Base-by-base conservation (phyloP, 2,113 vertebrate genomes). In the Ammodytes dubius region DNA sequence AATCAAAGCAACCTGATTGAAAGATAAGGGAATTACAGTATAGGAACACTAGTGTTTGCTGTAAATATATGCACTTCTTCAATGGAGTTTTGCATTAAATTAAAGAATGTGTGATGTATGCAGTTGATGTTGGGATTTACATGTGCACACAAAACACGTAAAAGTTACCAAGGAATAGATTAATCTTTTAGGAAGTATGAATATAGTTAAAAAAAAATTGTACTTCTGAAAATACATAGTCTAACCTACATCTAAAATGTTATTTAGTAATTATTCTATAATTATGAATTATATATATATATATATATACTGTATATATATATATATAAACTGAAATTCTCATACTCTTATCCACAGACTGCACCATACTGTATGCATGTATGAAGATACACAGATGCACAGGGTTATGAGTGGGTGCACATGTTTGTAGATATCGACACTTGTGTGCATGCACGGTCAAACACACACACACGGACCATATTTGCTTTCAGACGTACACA, bases 401-500 rank as follows among this genome's bases (percentile, higher is more conserved):
- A 3, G 4, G 9, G 46, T 54, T 17, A 39, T 39, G 35, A 70
- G 12, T 10, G 50, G 35, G 50, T 15, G 9, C 46, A 59, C n/a
- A 37, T 42, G 68, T 74, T 75, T 17, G 53, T 46, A 54, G 56
- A 74, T 58, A 39, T 58, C 15, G 68, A 50, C 54, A 50, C 27
- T 47, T 45, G 63, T 46, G 17, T 15, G n/a, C 65, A 43, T 37
- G 39, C 74, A 60, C 46, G 45, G 47, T 40, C 14, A 84, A 37
- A 74, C 68, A 79, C n/a, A 77, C 35, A 57, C 67, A 76, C 69
- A 50, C 3, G 46, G 45, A 37, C 71, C 42, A 14, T 80, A 37
- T 81, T 84, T 81, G 42, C 70, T 74, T 79, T 70, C 46, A 71
- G 68, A 42, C 63, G 47, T 3, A 70, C 59, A 47, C 82, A 66